Evolutionary conservation across 2,888 invertebrate genomes (phyloP), one percentile per base, ranked within the genome.

Genomic region (Lepidonotus clava): DNA sequence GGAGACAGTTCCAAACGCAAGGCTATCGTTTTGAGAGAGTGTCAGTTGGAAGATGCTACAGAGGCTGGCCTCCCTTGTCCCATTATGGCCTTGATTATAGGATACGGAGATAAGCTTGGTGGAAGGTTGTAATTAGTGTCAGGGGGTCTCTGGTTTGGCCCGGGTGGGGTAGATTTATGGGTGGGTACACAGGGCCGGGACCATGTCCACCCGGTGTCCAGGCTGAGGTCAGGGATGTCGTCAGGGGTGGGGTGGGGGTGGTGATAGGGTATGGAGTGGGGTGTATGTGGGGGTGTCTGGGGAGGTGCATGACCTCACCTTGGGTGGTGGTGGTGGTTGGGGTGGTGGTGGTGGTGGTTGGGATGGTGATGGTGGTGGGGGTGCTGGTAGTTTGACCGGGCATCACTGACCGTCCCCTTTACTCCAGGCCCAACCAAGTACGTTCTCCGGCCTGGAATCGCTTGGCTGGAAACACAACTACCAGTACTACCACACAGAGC

Each of bases 221-320:
- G 53, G 18, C 21, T 53, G 53, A n/a, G 53, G 53, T 53, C 53
- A 53, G n/a, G 53, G 53, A n/a, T 53, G n/a, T 53, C 24, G 28
- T 2, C 21, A 28, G 61, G 61, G 4, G 24, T 61, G 61, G 24
- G 24, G 61, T 11, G n/a, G 28, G 61, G 61, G 24, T 11, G 61
- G 61, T n/a, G 1, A 14, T 1, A n/a, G 61, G 28, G 61, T 8
- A n/a, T 11, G 56, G 56, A n/a, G 18, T 8, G 56, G 5, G 8
- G 56, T 5, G 28, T 24, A 32, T 24, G 4, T 24, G 61, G 61
- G 61, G 61, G 1, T n/a, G 61, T 61, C 61, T 61, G 61, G 11
- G 4, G 24, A 61, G 61, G 61, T 61, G 24, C 61, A 28, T 61
- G 61, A 61, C 61, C 61, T 61, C 61, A 61, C n/a, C n/a, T n/a